Evolutionary conservation across 2,888 invertebrate species (phyloP), one percentile per base, ranked within the genome.

Genomic region (Dasysyrphus tricinctus): DNA sequence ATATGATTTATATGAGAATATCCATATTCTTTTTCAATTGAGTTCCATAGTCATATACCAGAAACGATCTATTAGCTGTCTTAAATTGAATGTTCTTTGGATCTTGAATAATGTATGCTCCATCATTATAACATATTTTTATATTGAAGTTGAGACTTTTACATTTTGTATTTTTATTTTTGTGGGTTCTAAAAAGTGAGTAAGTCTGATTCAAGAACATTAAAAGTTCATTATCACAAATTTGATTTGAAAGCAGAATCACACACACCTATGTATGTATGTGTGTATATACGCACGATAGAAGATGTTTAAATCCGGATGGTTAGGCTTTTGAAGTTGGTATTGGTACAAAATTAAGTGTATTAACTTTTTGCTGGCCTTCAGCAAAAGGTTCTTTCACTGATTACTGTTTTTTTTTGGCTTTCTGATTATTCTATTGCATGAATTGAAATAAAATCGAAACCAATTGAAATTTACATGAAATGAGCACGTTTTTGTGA

Each of bases 1-100:
- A 49, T 49, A 49, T 65, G 65, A 65, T 65, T 65, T 65, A 65
- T 65, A 34, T 34, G 34, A 65, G 16, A 65, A 65, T 24, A 24
- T 24, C 1, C 24, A 34, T 65, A 16, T 49, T n/a, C 3, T 65
- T 34, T 65, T 47, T 47, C 47, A 63, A 44, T 29, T 29, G 65
- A 24, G 5, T 0, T 5, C 14, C 24, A 24, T 2, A 32, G n/a
- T n/a, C n/a, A 0, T 11, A n/a, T n/a, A 44, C 19, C 0, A 1
- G 2, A 34, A n/a, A 42, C 8, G 16, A 61, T 42, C 9, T 16
- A n/a, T 44, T 0, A n/a, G 44, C n/a, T 44, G n/a, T n/a, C n/a
- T 44, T 44, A 0, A 34, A 47, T 2, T 32, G 47, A 6, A 32
- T 65, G 11, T 32, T 7, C 24, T 24, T 24, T 24, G 24, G 24